Evolutionary conservation across 2,113 vertebrate species (phyloP), one percentile per base, ranked within the genome.

Genomic region (Lepus europaeus): DNA sequence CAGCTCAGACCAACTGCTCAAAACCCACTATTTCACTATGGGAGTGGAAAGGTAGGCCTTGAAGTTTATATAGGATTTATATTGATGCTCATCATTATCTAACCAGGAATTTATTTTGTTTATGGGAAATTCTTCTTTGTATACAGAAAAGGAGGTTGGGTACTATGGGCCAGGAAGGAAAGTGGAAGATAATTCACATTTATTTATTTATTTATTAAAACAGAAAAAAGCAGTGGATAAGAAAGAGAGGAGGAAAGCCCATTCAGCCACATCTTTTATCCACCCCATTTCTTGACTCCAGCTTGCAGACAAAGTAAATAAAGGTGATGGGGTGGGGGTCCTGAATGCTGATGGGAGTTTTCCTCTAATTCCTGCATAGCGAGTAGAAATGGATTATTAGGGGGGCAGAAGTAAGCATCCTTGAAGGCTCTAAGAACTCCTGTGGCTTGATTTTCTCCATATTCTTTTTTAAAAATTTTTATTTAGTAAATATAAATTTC

Each of bases 101-200:
- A 91, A 53, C 20, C 51, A 49, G 61, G 87, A 95, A 79, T 93
- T 89, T 91, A 82, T 87, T 93, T 81, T 92, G 89, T 82, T 94
- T 87, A 45, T 74, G 31, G 86, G 39, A 88, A 86, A 94, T 92
- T 78, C 51, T 33, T 91, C 45, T 96, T 92, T 53, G 27, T 95
- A 36, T 51, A 31, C 7, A 74, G 87, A 45, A 92, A 63, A 94
- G 69, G 39, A 76, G 4, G 13, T 8, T 79, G 56, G 4, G 89
- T 72, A 76, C 8, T 5, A 63, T 68, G 61, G 76, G 39, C 66
- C 69, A 51, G 69, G 51, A 49, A 69, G 68, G 23, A 94, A 86
- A 78, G 39, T 51, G n/a, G 33, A 91, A 39, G 59, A n/a, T 96
- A 91, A 87, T 74, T 87, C 72, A 76, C 45, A 45, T 45, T 45